phyloP scores from a whole-genome alignment of 2,888 invertebrate genomes.

The Macrophya annulata region DNA sequence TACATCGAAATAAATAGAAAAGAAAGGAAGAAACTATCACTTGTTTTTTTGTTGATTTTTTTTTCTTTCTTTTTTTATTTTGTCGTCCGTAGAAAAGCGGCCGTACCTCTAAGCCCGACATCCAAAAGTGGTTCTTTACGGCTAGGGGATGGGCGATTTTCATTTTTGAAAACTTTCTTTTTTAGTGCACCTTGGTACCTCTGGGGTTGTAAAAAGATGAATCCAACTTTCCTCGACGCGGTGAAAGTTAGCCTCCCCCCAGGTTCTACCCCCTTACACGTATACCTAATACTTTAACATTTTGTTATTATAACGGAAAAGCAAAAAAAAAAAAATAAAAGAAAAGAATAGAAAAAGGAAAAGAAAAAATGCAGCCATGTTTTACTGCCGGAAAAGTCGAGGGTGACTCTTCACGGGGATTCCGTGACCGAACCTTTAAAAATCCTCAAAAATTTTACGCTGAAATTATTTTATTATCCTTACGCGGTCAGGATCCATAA shows the following conservation, averaged over 20 bases:
- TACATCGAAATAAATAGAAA: background rate
- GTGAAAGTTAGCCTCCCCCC: slow-evolving; percentile 43
- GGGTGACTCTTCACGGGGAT: slow-evolving; percentile 15
- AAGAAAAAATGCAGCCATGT: slow-evolving; percentile 11
- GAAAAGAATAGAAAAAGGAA: background rate
- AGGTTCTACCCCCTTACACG: slow-evolving; percentile 21
- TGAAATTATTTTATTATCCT: slow-evolving; percentile 70
- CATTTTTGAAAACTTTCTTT: slow-evolving; percentile 55
- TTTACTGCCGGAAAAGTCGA: slow-evolving; percentile 46
- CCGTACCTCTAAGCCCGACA: slow-evolving; percentile 23
- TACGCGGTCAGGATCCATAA: slow-evolving; percentile 59
- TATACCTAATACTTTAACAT: slow-evolving; percentile 29
- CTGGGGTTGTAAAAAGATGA: slow-evolving; percentile 52
- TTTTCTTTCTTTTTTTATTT: background rate
- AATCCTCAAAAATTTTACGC: slow-evolving; percentile 60
- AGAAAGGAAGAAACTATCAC: slow-evolving; percentile 16
- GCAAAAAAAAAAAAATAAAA: background rate
- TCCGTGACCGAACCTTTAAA: background rate
- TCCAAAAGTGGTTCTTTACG: slow-evolving; percentile 46
- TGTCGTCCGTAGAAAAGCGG: slow-evolving; percentile 19
- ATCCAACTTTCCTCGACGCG: slow-evolving; percentile 38
- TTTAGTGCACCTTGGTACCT: slow-evolving; percentile 49
- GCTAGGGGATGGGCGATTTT: slow-evolving; percentile 40
- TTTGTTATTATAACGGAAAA: slow-evolving; percentile 31
- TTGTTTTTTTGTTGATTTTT: too few species aligned